A percentile compares a stretch with the other conserved stretches of the same genome.
Evolutionary conservation across 2,888 invertebrate species (phyloP).

Genomic region (Apeira syringaria): DNA sequence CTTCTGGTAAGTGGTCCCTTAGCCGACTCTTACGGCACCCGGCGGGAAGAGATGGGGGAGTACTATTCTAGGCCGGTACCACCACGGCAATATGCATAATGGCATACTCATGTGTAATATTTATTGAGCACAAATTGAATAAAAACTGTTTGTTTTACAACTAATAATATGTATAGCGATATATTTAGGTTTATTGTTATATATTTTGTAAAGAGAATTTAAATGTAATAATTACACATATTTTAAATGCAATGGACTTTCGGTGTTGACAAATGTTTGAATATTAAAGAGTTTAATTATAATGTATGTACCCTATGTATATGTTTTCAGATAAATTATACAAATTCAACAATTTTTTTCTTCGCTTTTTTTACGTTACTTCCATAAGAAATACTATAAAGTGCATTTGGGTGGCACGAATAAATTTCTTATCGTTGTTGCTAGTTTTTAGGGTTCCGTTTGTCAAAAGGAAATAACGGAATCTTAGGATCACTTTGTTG

Average conservation of each 20-base stretch:
- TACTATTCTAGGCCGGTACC: too few species aligned
- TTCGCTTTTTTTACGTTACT: neutral
- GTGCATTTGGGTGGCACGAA: too few species aligned
- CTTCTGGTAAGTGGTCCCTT: too few species aligned
- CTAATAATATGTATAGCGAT: neutral
- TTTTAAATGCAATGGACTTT: slow-evolving; percentile 16
- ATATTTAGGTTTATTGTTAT: neutral
- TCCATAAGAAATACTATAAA: too few species aligned
- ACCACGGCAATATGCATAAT: too few species aligned
- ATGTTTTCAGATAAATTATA: slow-evolving; percentile 25
- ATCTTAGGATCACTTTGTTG: too few species aligned
- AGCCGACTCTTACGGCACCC: too few species aligned
- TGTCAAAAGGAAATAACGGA: too few species aligned
- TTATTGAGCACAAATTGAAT: neutral
- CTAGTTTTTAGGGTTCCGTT: too few species aligned
- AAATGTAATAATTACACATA: slow-evolving; percentile 8
- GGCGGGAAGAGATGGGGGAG: too few species aligned
- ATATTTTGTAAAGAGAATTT: neutral
- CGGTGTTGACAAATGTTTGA: slow-evolving; percentile 13
- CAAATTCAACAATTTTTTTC: slow-evolving; percentile 18
- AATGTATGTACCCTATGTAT: slow-evolving; percentile 18
- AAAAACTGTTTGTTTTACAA: neutral
- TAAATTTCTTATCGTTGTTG: too few species aligned
- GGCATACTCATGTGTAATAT: too few species aligned
- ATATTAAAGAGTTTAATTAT: slow-evolving; percentile 20